phyloP scores from a whole-genome alignment of 2,797 vertebrate genomes.

The Aphelocoma californica region DNA sequence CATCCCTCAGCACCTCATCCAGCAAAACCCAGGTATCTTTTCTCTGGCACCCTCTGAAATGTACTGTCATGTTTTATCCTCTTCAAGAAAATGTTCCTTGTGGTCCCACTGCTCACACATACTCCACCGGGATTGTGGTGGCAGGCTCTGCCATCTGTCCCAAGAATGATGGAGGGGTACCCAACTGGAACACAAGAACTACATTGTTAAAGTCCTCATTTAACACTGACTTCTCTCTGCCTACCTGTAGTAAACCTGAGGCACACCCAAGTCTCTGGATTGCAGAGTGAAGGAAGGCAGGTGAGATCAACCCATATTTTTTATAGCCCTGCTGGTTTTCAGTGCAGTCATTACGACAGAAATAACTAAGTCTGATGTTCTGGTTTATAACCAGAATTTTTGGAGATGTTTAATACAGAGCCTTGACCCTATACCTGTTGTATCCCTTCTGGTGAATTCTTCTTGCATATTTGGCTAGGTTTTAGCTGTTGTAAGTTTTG shows the following conservation, averaged over 20 bases:
- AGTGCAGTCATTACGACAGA: neutral
- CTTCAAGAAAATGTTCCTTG: neutral
- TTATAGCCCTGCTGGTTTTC: neutral
- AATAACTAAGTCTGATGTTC: neutral
- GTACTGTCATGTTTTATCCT: neutral
- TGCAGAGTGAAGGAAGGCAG: neutral
- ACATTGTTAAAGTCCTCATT: neutral
- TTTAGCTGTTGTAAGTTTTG: neutral
- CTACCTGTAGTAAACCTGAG: neutral
- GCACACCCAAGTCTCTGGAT: neutral
- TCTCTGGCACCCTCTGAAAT: neutral
- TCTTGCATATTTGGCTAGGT: neutral
- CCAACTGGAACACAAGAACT: neutral
- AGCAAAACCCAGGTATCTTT: neutral
- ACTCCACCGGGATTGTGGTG: accelerated
- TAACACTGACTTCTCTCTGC: neutral
- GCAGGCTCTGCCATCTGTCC: neutral
- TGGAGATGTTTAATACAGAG: neutral
- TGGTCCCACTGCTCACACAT: neutral
- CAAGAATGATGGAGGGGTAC: neutral
- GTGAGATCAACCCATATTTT: neutral
- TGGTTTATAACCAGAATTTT: neutral
- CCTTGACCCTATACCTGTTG: neutral
- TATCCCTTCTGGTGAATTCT: neutral
- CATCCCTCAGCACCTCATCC: neutral